phyloP scores from a whole-genome alignment of 2,888 invertebrate genomes.

The Drosophila robusta region DNA sequence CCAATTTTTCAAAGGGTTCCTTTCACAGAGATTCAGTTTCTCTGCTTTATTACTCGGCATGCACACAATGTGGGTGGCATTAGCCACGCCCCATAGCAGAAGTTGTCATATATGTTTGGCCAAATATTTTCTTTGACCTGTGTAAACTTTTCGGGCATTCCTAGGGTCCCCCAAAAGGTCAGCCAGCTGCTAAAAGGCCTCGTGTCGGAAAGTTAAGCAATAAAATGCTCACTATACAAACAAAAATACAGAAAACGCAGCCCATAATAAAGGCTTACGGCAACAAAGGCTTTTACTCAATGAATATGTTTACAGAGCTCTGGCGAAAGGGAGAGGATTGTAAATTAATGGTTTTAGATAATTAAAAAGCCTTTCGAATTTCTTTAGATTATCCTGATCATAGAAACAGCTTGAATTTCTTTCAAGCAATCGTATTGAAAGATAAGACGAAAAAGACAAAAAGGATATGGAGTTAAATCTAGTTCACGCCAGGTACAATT shows the following conservation, averaged over 20 bases:
- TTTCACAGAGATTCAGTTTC: conserved; percentile 39
- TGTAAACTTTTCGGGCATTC: conserved; percentile 69
- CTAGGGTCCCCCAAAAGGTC: conserved; percentile 58
- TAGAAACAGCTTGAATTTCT: no score
- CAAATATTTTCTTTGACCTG: conserved; percentile 76
- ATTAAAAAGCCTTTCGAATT: background rate
- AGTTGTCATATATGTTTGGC: conserved; percentile 67
- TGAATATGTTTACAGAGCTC: conserved; percentile 1
- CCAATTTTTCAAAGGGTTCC: conserved; percentile 42
- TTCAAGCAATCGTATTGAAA: no score
- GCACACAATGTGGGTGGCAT: conserved; percentile 40
- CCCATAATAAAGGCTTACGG: conserved; percentile 21
- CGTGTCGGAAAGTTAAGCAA: conserved; percentile 68
- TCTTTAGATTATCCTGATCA: no score
- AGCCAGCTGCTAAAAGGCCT: conserved; percentile 59
- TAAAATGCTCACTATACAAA: conserved; percentile 52
- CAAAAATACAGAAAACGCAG: conserved; percentile 40
- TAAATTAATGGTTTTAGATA: conserved; percentile 13
- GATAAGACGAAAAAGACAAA: background rate
- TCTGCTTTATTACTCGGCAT: conserved; percentile 42
- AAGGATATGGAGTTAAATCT: background rate
- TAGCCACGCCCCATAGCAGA: conserved; percentile 40
- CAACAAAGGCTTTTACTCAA: conserved; percentile 4
- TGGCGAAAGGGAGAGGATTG: background rate
- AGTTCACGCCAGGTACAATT: background rate